Base-by-base conservation (phyloP, 2,888 invertebrate genomes). In the Cheilosia vernalis region DNA sequence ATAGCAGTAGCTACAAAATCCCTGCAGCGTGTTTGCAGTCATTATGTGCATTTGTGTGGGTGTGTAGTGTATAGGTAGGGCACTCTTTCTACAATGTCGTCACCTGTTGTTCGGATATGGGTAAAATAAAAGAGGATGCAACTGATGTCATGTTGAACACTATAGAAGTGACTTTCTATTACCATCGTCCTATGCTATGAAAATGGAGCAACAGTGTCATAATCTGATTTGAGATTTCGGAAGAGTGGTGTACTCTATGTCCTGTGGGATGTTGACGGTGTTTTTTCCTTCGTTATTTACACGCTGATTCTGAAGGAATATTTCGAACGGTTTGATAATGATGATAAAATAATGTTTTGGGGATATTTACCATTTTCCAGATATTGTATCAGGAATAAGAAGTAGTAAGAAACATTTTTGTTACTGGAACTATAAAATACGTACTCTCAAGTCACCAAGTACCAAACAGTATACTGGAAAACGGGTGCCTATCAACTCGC, bases 91-190 rank as follows among this genome's bases (percentile, higher is more conserved):
- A 24, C 21, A 33, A 19, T n/a, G 24, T 19, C 47, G 13, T 51
- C 78, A 78, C 79, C 83, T 84, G 83, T 84, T 74, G 79, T 74
- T 73, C 30, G 42, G 40, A 21, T 56, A 17, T 21, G 30, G 21
- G 56, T 27, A 56, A 56, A 76, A 44, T 15, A 53, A 56, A 76
- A 53, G 17, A 33, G 61, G 33, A 78, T 73, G 63, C 44, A 73
- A 73, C 37, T 56, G 78, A 78, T 70, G 60, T 27, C 40, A 63
- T 73, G 72, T 56, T 55, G 77, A 44, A 44, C 55, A 67, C 24
- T 21, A 17, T 33, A 30, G 56, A 56, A 55, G 51, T 58, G 33
- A 56, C 63, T 58, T 61, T 30, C 51, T 17, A 56, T 73, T 51
- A 44, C 56, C 51, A 56, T 47, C 21, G n/a, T 15, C 58, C 40